Evolutionary conservation across 64 coral and sea anemone genomes (phyloP), one percentile per base, ranked within the genome.

Genomic region (Exaiptasia diaphana): DNA sequence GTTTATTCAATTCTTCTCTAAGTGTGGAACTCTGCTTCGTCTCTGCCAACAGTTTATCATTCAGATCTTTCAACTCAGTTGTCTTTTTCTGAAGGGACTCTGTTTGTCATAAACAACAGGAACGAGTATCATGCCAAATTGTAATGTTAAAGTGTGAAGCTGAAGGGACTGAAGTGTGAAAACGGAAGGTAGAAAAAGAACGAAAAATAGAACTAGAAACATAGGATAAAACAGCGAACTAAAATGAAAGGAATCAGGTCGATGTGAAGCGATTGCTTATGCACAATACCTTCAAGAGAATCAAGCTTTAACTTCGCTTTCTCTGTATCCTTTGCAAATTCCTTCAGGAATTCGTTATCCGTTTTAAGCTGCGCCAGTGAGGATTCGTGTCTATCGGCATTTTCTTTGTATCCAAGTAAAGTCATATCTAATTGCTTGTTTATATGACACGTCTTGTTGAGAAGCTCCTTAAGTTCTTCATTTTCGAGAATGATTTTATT

Each of bases 241-340:
- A n/a, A n/a, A n/a, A n/a, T n/a, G n/a, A n/a, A n/a, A n/a, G n/a
- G n/a, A n/a, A n/a, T n/a, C n/a, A n/a, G n/a, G n/a, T n/a, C n/a
- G n/a, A n/a, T n/a, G n/a, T n/a, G n/a, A n/a, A n/a, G n/a, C n/a
- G n/a, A n/a, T n/a, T n/a, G n/a, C n/a, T n/a, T n/a, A n/a, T n/a
- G n/a, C n/a, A 35, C 31, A 32, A 13, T 37, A 65, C 61, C 61
- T 65, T 65, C 31, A 4, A 4, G 15, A 32, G 32, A 28, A 32
- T 65, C 20, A 13, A 65, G 26, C 61, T 65, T 65, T 35, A 65
- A 13, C 30, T 85, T 85, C n/a, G 63, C 54, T 33, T 53, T 41
- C 56, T 85, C 82, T 69, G 60, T 74, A 20, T 85, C 82, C 42
- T 85, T 85, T 2, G 60, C 36, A 35, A 71, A 74, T 14, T 40